Conservation (phyloP, 2,888 invertebrate species). For the Caenorhabditis plicata region DNA sequence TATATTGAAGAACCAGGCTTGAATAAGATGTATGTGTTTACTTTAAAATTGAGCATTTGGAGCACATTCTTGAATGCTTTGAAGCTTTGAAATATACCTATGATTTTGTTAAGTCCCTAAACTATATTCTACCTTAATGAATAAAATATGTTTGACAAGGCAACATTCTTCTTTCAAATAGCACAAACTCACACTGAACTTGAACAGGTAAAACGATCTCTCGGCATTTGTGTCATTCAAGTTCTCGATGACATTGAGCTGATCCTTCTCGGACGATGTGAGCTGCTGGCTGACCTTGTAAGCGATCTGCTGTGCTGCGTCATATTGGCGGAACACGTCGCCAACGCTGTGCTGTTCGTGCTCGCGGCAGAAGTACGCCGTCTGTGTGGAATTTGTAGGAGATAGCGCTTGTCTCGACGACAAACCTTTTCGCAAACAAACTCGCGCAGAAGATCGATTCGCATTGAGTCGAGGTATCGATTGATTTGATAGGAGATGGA, state of each 20-base stretch:
- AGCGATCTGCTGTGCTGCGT: slow-evolving; percentile 3
- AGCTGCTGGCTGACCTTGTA: slow-evolving; percentile 3
- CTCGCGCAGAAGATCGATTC: slow-evolving; percentile 18
- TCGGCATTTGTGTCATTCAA: slow-evolving; percentile 36
- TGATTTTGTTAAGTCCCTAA: too few species aligned
- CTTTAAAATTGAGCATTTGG: too few species aligned
- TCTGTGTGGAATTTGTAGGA: too few species aligned
- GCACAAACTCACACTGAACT: slow-evolving; percentile 21
- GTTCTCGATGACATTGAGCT: slow-evolving; percentile 42
- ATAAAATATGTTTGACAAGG: slow-evolving; percentile 2
- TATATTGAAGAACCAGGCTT: too few species aligned
- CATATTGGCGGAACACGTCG: slow-evolving; percentile 18
- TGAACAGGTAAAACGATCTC: slow-evolving; percentile 31
- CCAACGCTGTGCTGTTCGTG: slow-evolving; percentile 22
- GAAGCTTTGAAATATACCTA: too few species aligned
- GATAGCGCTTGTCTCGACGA: not conserved
- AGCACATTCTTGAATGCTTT: too few species aligned
- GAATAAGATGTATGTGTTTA: too few species aligned
- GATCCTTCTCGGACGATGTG: slow-evolving; percentile 31
- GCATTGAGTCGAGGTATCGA: slow-evolving; percentile 28
- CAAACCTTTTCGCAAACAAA: slow-evolving; percentile 30
- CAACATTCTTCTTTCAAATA: not conserved
- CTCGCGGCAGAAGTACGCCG: slow-evolving; percentile 28
- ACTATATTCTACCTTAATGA: too few species aligned
- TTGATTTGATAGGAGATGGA: slow-evolving; percentile 26